A percentile compares a stretch with the other conserved stretches of the same genome.
These are phyloP conservation scores for Fopius arisanus DNA, from an alignment of 1,140 invertebrate genomes.

Conservation along the genomic window DNA sequence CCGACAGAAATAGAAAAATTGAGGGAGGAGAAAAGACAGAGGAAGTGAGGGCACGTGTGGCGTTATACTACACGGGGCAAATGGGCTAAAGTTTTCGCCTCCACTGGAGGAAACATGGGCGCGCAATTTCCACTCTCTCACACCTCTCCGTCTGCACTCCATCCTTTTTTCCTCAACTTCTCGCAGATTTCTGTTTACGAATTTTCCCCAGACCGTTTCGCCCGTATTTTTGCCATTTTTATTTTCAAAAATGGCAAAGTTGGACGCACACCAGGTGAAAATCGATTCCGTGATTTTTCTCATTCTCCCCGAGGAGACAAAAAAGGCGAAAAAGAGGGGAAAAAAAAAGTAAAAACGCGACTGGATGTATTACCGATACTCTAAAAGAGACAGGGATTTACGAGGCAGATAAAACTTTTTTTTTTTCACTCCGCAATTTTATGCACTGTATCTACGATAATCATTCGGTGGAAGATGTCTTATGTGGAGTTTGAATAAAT, in stretches of 20 bases:
- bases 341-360: neutral
- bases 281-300: neutral
- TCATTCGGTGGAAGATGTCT: neutral
- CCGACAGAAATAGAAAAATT: constrained; percentile 1
- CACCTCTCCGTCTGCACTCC: constrained; percentile 18
- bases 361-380: constrained; percentile 25
- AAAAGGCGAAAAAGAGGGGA: too few species aligned
- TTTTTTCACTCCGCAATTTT: constrained; percentile 5
- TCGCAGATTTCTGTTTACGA: constrained; percentile 36
- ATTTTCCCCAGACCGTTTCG: constrained; percentile 27
- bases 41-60: constrained; percentile 32
- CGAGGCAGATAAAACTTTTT: constrained; percentile 16
- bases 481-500: neutral
- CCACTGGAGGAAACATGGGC: constrained; percentile 16
- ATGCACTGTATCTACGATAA: neutral
- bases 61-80: constrained; percentile 23
- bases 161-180: constrained; percentile 27
- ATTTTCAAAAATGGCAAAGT: constrained; percentile 25
- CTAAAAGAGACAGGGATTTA: constrained; percentile 6
- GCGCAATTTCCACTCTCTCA: constrained; percentile 20
- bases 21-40: neutral
- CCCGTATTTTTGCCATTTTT: constrained; percentile 10
- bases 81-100: constrained; percentile 37
- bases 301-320: too few species aligned
- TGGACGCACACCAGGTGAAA: neutral